Evolutionary conservation across 2,797 vertebrate genomes (phyloP).

Genomic region (Otolemur crassicaudatus): DNA sequence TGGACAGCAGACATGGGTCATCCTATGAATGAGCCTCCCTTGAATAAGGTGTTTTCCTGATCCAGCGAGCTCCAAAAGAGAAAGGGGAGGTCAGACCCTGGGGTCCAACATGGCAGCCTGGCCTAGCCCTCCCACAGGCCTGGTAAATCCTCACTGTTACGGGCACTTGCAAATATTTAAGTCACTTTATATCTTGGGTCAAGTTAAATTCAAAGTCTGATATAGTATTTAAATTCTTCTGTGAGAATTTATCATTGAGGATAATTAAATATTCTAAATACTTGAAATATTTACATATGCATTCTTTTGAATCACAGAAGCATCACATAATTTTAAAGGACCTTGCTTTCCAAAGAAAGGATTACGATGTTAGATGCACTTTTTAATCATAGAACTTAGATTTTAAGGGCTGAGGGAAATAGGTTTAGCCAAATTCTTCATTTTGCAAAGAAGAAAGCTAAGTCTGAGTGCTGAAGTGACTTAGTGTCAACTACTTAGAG

Average conservation of each 20-base stretch:
- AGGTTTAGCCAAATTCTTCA: neutral
- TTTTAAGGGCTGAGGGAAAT: neutral
- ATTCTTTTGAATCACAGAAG: neutral
- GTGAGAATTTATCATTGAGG: neutral
- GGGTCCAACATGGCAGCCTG: neutral
- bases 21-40: neutral
- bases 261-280: neutral
- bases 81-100: neutral
- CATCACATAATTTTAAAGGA: slow-evolving; percentile 32
- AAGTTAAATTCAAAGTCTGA: slow-evolving; percentile 1
- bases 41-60: neutral
- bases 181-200: neutral
- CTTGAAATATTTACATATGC: neutral
- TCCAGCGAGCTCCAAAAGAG: neutral
- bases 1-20: neutral
- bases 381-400: neutral
- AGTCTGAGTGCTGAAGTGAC: neutral
- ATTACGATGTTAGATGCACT: neutral
- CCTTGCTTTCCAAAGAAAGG: neutral
- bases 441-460: slow-evolving; percentile 6
- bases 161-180: neutral
- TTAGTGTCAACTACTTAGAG: neutral
- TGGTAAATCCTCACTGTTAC: neutral
- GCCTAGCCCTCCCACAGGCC: neutral
- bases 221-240: neutral